Base-by-base conservation (phyloP, 1,140 invertebrate species). In the Diabrotica undecimpunctata region DNA sequence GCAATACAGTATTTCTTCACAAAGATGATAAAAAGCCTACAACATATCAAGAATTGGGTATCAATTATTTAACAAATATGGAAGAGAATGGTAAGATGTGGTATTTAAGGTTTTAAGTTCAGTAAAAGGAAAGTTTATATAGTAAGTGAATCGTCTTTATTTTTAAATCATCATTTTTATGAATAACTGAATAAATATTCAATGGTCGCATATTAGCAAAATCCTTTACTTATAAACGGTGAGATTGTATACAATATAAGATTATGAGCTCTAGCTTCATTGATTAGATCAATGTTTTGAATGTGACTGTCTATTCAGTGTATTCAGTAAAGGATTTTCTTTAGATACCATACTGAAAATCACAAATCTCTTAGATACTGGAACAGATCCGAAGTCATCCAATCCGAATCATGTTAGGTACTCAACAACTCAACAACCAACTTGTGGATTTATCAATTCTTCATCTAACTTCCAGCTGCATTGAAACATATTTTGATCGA, bases 401-500 rank as follows among this genome's bases (percentile, higher is more conserved):
- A 46, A 10, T 46, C 1, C 39, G 39, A 46, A 46, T 46, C 39
- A 46, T 10, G 7, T 8, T 10, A 46, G 7, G 39, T 46, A 10
- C 39, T n/a, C n/a, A n/a, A n/a, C n/a, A n/a, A n/a, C 39, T 46
- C 39, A 46, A 46, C 7, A 7, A 46, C 39, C 39, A 46, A 10
- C 39, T 46, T 46, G 39, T 46, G 39, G 11, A 46, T 46, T 46
- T 10, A 46, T 46, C 39, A 46, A 8, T 10, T 8, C 7, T 10
- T 46, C 61, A 77, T 71, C 38, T 73, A 79, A 35, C 35, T 41
- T n/a, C 78, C 77, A 52, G 70, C 62, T 25, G 78, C 78, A 55
- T 63, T 75, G 53, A 76, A 76, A 59, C 77, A 79, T 64, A 73
- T 71, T 51, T 74, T 73, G 0, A 72, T 72, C 12, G 78, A 78